A percentile compares a stretch with the other conserved stretches of the same genome.
These are phyloP conservation scores for Austrolebias charrua DNA, from an alignment of 2,797 vertebrate species.

Conservation along the genomic window DNA sequence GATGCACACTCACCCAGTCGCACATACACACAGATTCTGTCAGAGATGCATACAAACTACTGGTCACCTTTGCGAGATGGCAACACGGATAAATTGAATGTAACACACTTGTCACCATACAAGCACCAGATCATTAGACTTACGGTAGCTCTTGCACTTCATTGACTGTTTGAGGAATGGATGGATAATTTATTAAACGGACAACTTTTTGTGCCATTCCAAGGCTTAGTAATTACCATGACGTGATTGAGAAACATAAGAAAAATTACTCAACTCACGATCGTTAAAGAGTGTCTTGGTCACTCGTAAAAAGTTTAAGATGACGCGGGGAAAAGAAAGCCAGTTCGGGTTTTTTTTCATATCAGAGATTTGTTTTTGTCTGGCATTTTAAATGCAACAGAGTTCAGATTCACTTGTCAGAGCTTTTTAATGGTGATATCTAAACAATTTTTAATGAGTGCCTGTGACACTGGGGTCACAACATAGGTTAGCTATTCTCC, in stretches of 20 bases:
- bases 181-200: constrained; percentile 12
- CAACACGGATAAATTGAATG: constrained; percentile 37
- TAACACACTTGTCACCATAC: constrained; percentile 21
- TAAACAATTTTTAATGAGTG: constrained; percentile 24
- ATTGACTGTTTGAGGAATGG: constrained; percentile 1
- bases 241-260: constrained; percentile 14
- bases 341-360: not conserved
- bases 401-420: constrained; percentile 20
- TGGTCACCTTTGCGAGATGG: constrained; percentile 39
- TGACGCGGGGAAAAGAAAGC: constrained; percentile 7
- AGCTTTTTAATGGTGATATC: constrained; percentile 9
- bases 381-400: constrained; percentile 26
- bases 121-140: constrained; percentile 15
- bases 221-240: constrained; percentile 20
- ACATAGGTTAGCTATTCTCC: constrained; percentile 24
- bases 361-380: constrained; percentile 40
- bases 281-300: constrained; percentile 20
- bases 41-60: constrained; percentile 53
- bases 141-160: constrained; percentile 1
- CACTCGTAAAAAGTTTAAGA: constrained; percentile 21
- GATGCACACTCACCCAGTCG: constrained; percentile 41
- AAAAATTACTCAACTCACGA: constrained; percentile 13
- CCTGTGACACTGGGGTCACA: constrained; percentile 42
- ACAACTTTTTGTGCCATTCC: constrained; percentile 28
- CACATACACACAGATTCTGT: constrained; percentile 20